These are phyloP conservation scores for Onychostoma macrolepis DNA, from an alignment of 2,113 vertebrate genomes.

Conservation along the genomic window DNA sequence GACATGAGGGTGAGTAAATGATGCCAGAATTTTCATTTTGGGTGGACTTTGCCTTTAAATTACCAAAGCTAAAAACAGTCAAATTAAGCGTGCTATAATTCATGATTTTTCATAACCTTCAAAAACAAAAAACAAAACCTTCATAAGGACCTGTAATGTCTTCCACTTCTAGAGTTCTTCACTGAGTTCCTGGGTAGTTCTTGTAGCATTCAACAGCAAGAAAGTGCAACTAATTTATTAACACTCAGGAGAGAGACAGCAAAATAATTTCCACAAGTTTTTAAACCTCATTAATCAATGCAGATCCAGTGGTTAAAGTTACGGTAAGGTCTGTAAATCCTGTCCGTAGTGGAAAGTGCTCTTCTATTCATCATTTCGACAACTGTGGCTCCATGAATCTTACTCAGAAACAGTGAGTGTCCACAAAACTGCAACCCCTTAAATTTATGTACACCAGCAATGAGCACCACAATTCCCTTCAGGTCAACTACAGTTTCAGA, in stretches of 20 bases:
- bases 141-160: background rate
- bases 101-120: too few species aligned
- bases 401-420: background rate
- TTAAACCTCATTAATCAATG: background rate
- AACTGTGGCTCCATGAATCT: background rate
- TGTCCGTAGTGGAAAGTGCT: background rate
- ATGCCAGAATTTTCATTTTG: background rate
- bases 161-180: background rate
- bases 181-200: background rate
- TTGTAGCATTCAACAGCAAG: background rate
- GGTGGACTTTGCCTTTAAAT: background rate
- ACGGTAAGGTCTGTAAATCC: constrained; percentile 4
- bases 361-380: background rate
- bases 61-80: background rate
- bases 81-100: background rate
- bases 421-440: background rate
- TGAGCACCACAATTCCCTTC: background rate
- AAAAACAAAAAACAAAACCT: too few species aligned
- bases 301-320: background rate
- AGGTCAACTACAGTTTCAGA: background rate
- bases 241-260: background rate
- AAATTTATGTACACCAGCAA: background rate
- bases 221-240: background rate
- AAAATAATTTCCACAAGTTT: background rate
- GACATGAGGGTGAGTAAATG: background rate